phyloP scores from a whole-genome alignment of 1,140 invertebrate genomes.

The Drosophila biarmipes region DNA sequence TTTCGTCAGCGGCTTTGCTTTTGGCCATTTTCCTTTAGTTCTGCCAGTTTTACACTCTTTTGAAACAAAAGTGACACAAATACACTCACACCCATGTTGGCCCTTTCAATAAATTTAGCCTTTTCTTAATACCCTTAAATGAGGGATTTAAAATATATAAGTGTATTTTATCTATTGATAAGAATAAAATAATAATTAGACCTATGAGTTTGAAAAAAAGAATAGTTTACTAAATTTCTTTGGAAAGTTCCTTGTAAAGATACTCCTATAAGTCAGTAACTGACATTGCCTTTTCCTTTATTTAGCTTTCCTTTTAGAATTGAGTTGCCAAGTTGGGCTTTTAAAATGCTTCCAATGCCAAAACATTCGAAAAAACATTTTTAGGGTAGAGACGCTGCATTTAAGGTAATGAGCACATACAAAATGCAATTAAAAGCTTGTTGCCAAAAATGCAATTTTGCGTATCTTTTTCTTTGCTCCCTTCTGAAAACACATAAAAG shows the following conservation, averaged over 20 bases:
- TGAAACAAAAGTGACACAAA: conserved; percentile 56
- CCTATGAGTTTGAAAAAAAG: too few relatives aligned
- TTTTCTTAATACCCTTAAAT: neutral
- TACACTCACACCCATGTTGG: conserved; percentile 5
- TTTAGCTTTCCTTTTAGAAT: conserved; percentile 6
- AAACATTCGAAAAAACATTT: conserved; percentile 4
- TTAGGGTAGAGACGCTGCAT: conserved; percentile 25
- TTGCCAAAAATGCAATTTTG: conserved; percentile 79
- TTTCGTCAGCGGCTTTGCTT: conserved; percentile 43
- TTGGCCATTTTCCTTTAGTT: conserved; percentile 59
- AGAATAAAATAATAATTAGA: too few relatives aligned
- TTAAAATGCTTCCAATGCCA: conserved; percentile 45
- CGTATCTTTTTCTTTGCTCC: conserved; percentile 44
- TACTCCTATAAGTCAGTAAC: too few relatives aligned
- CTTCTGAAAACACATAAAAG: conserved; percentile 12
- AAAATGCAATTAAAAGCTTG: conserved; percentile 80
- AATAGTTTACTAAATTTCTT: too few relatives aligned
- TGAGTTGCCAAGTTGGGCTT: conserved; percentile 55
- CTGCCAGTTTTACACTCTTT: conserved; percentile 48
- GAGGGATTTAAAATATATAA: too few relatives aligned
- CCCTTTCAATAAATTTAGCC: neutral
- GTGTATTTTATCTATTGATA: too few relatives aligned
- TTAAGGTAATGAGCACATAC: conserved; percentile 81
- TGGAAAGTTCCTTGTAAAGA: too few relatives aligned
- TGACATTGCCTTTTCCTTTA: neutral